phyloP scores from a whole-genome alignment of 2,113 vertebrate genomes.

The Esox niger region DNA sequence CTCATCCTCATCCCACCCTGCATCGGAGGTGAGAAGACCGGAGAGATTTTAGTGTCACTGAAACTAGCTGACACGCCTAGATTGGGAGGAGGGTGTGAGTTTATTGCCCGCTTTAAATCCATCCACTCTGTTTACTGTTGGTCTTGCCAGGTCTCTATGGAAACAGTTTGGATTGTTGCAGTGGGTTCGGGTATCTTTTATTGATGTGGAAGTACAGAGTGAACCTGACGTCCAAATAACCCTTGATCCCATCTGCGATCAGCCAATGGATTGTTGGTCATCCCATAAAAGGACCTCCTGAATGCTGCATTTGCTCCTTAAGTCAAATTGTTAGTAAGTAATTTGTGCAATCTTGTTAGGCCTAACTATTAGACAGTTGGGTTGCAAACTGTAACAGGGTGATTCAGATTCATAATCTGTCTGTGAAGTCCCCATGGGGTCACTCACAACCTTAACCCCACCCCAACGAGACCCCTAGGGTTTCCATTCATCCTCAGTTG shows the following conservation, averaged over 20 bases:
- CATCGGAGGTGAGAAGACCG: too few species aligned
- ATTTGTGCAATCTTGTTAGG: neutral
- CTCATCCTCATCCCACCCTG: too few species aligned
- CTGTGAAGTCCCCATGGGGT: neutral
- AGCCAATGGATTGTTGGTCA: slow-evolving; percentile 44
- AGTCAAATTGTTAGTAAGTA: neutral
- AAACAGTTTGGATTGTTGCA: slow-evolving; percentile 22
- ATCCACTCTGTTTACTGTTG: slow-evolving; percentile 46
- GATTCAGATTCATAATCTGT: neutral
- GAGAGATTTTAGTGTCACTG: too few species aligned
- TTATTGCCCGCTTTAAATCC: neutral
- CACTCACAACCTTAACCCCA: neutral
- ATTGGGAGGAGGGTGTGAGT: too few species aligned
- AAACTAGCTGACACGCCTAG: too few species aligned
- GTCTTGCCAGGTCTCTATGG: slow-evolving; percentile 29
- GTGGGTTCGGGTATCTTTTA: slow-evolving; percentile 32
- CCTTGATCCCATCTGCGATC: slow-evolving; percentile 41
- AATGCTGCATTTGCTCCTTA: too few species aligned
- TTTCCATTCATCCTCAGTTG: too few species aligned
- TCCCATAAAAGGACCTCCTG: neutral
- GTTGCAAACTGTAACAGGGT: neutral
- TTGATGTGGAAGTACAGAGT: slow-evolving; percentile 16
- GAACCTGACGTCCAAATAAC: slow-evolving; percentile 3
- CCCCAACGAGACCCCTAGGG: neutral
- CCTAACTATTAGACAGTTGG: neutral